Base-by-base conservation (phyloP, 1,140 invertebrate species). In the Lerema accius region DNA sequence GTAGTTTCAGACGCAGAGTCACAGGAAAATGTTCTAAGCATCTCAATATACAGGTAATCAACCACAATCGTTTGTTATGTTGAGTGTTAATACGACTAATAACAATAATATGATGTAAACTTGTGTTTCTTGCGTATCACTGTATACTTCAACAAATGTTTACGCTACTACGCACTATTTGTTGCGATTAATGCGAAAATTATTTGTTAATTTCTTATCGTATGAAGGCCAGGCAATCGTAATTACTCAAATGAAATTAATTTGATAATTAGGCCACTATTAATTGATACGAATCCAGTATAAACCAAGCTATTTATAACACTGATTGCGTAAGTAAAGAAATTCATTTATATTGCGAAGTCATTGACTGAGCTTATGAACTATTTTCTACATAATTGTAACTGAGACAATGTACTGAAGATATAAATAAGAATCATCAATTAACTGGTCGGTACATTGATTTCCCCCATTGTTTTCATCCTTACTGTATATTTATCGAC, bases 31-130 rank as follows among this genome's bases (percentile, higher is more conserved):
- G 90, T 95, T 9, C 89, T 96, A 39, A 94, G 96, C 85, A 92
- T 96, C 14, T 96, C 96, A 3, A 97, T 97, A 82, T 97, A 97
- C 84, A 96, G 94, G 96, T 96, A 73, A 90, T 49, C n/a, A n/a
- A n/a, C n/a, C n/a, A n/a, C n/a, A n/a, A n/a, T n/a, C n/a, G n/a
- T n/a, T n/a, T n/a, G n/a, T n/a, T n/a, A n/a, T n/a, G n/a, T n/a
- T n/a, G n/a, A n/a, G n/a, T n/a, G n/a, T n/a, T n/a, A n/a, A n/a
- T n/a, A n/a, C n/a, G n/a, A n/a, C n/a, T n/a, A n/a, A n/a, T n/a
- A n/a, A n/a, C n/a, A n/a, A n/a, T n/a, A n/a, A n/a, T 32, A 9
- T 32, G 28, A 32, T 32, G 28, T 32, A 32, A 32, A 7, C 7
- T 4, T 32, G 4, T 32, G 7, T 32, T 32, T 32, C 3, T 32